phyloP scores from a whole-genome alignment of 2,797 vertebrate species.

The Pangasius djambal region DNA sequence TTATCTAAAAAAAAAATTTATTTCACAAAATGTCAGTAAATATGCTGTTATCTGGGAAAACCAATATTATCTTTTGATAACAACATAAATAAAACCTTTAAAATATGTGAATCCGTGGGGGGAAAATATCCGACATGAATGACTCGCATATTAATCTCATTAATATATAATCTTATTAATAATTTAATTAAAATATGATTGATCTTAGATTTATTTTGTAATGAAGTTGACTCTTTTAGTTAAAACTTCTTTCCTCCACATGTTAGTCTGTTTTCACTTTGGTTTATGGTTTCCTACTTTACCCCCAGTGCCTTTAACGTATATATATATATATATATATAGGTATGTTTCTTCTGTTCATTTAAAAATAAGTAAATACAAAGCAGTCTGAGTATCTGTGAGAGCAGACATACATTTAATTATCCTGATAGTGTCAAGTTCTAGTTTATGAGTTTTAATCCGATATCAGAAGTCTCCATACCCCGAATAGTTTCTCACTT shows the following conservation, averaged over 20 bases:
- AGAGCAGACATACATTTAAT: background rate
- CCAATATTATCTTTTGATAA: background rate
- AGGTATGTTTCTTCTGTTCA: too few species aligned
- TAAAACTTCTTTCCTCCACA: background rate
- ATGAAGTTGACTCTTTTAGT: background rate
- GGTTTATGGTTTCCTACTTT: background rate
- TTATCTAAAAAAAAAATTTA: background rate
- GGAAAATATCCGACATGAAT: background rate
- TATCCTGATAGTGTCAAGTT: background rate
- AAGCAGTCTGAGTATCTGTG: background rate
- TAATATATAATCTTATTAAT: background rate
- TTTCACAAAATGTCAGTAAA: background rate
- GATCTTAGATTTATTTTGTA: background rate
- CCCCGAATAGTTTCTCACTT: background rate
- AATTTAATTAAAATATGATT: background rate
- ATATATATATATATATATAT: too few species aligned
- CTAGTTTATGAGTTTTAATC: background rate
- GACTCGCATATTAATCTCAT: background rate
- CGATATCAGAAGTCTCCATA: background rate
- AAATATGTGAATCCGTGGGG: background rate
- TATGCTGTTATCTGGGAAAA: background rate
- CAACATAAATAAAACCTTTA: background rate
- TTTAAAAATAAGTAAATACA: too few species aligned
- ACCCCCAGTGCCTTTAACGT: background rate
- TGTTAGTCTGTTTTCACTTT: background rate